These are phyloP conservation scores for Ornithorhynchus anatinus DNA, from an alignment of 2,113 vertebrate genomes.

Conservation along the genomic window DNA sequence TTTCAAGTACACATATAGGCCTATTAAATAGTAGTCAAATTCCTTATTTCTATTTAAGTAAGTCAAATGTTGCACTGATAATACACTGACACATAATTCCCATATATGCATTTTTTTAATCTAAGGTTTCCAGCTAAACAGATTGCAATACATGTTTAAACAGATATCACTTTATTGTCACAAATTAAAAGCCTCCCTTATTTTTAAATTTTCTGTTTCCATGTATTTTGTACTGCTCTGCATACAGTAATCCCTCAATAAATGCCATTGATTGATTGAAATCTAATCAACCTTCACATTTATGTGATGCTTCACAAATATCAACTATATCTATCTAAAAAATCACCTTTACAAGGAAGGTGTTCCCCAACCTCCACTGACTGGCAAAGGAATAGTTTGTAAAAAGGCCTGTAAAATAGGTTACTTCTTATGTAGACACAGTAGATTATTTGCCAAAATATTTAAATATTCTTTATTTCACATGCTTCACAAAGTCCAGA, in stretches of 20 bases:
- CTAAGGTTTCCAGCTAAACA: neutral
- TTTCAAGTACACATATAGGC: slow-evolving; percentile 42
- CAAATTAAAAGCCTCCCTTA: slow-evolving; percentile 1
- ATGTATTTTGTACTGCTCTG: no score
- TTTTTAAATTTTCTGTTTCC: neutral
- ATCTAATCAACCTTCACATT: no score
- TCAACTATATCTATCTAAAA: no score
- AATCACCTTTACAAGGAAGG: neutral
- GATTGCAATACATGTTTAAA: neutral
- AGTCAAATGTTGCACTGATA: slow-evolving; percentile 23
- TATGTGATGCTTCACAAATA: no score
- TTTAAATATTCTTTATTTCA: slow-evolving; percentile 20
- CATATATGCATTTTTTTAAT: slow-evolving; percentile 15
- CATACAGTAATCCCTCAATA: no score
- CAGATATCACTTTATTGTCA: neutral
- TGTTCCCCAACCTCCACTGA: neutral
- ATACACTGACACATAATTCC: slow-evolving; percentile 45
- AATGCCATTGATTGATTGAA: no score
- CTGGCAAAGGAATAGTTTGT: slow-evolving; percentile 1
- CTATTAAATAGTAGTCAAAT: slow-evolving; percentile 40
- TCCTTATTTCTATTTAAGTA: slow-evolving; percentile 36
- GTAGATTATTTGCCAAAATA: slow-evolving; percentile 2
- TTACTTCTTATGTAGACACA: slow-evolving; percentile 16
- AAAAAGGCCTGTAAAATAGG: neutral
- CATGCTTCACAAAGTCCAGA: slow-evolving; percentile 4